Evolutionary conservation across 2,113 vertebrate genomes (phyloP).

Genomic region (Heteronetta atricapilla): DNA sequence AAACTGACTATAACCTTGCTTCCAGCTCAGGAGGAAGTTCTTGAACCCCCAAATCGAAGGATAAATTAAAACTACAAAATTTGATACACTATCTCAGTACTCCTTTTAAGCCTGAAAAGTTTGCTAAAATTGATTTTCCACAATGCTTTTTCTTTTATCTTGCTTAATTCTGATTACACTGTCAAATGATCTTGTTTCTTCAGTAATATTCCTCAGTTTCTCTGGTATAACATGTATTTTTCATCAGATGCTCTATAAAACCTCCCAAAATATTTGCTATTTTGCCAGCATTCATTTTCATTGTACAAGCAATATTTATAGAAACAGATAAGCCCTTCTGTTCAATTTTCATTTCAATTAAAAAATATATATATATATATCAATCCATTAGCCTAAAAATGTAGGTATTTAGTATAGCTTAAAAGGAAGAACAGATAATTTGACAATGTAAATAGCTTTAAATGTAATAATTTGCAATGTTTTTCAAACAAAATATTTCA

Average conservation of each 20-base stretch:
- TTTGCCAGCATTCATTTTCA: not conserved
- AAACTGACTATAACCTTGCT: not conserved
- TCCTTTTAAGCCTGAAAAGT: not conserved
- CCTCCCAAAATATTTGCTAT: not conserved
- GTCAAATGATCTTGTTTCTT: not conserved
- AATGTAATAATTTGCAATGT: not conserved
- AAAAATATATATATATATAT: not conserved
- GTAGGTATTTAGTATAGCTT: not conserved
- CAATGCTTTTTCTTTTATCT: not conserved
- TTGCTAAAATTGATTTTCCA: not conserved
- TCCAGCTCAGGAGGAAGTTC: not conserved
- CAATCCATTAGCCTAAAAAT: not conserved
- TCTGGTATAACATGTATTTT: accelerated
- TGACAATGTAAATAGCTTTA: not conserved
- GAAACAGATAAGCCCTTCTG: not conserved
- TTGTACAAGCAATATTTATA: not conserved
- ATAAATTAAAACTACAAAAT: not conserved
- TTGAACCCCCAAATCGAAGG: accelerated
- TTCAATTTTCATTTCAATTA: not conserved
- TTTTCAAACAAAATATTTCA: not conserved
- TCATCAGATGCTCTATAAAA: not conserved
- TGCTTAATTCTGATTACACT: not conserved
- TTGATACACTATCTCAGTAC: not conserved
- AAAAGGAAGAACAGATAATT: not conserved
- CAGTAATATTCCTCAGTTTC: not conserved